phyloP scores from a whole-genome alignment of 2,797 vertebrate species.

The Ciconia nigra region DNA sequence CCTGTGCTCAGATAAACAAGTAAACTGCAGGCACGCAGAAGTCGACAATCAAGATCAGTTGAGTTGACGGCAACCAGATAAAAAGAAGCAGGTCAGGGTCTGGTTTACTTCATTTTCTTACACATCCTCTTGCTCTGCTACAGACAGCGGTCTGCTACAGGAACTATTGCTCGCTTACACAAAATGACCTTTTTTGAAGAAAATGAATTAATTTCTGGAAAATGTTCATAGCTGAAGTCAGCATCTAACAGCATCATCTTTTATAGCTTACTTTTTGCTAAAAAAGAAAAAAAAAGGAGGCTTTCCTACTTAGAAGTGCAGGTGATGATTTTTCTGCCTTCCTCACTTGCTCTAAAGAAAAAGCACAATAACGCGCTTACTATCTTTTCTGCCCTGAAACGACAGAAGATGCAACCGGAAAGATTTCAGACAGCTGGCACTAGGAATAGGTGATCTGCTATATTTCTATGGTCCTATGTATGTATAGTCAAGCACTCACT shows the following conservation, averaged over 20 bases:
- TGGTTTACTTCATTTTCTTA: conserved; percentile 65
- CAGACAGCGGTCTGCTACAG: background rate
- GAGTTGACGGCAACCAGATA: conserved; percentile 55
- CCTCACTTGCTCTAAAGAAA: background rate
- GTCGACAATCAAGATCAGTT: conserved; percentile 35
- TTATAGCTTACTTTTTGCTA: background rate
- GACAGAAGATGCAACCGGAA: background rate
- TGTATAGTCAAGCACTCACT: background rate
- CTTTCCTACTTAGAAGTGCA: background rate
- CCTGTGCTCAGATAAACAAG: conserved; percentile 62
- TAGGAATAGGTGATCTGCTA: background rate
- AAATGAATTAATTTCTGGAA: background rate
- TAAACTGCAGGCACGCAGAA: conserved; percentile 58
- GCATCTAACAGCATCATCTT: background rate
- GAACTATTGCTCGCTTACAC: background rate
- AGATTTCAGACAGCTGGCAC: background rate
- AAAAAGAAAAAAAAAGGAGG: background rate
- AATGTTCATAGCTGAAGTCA: background rate
- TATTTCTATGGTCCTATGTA: background rate
- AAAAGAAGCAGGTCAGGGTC: conserved; percentile 61
- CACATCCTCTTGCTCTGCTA: background rate
- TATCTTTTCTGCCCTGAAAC: background rate
- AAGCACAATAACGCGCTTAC: rapidly evolving
- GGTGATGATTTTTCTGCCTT: background rate
- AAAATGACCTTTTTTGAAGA: background rate